These are phyloP conservation scores for Pimpla rufipes DNA, from an alignment of 2,888 invertebrate species.

Conservation along the genomic window DNA sequence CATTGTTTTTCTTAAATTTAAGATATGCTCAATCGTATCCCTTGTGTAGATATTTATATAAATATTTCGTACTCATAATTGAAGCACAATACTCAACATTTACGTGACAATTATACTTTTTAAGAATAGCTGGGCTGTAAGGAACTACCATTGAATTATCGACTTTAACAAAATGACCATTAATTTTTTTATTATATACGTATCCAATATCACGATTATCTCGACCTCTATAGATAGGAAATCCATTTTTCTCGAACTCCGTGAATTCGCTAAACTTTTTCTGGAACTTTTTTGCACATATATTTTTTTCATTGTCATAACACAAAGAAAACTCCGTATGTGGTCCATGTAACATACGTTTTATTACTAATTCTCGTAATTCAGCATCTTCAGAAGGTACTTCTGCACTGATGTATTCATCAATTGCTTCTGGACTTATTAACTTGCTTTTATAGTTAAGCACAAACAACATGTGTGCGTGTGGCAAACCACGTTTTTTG, in stretches of 20 bases:
- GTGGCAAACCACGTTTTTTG: constrained; percentile 30
- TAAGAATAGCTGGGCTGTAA: constrained; percentile 60
- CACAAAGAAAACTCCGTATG: no score
- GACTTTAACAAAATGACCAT: constrained; percentile 41
- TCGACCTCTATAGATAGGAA: constrained; percentile 41
- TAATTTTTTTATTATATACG: constrained; percentile 45
- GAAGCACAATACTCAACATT: no score
- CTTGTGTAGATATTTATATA: constrained; percentile 68
- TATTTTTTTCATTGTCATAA: not conserved
- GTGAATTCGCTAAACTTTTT: constrained; percentile 42
- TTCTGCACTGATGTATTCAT: constrained; percentile 48
- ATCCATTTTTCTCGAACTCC: constrained; percentile 40
- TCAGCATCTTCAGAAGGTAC: constrained; percentile 19
- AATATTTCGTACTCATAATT: no score
- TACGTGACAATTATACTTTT: no score
- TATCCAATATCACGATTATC: constrained; percentile 35
- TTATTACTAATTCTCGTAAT: no score
- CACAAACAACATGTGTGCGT: no score
- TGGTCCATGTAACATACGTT: no score
- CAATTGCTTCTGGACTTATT: constrained; percentile 25
- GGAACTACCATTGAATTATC: constrained; percentile 67
- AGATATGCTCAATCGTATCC: constrained; percentile 60
- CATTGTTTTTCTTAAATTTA: not conserved
- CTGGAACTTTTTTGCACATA: constrained; percentile 21
- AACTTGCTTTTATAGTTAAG: constrained; percentile 45